Evolutionary conservation across 1,140 invertebrate genomes (phyloP), one percentile per base, ranked within the genome.

Genomic region (Maniola jurtina): DNA sequence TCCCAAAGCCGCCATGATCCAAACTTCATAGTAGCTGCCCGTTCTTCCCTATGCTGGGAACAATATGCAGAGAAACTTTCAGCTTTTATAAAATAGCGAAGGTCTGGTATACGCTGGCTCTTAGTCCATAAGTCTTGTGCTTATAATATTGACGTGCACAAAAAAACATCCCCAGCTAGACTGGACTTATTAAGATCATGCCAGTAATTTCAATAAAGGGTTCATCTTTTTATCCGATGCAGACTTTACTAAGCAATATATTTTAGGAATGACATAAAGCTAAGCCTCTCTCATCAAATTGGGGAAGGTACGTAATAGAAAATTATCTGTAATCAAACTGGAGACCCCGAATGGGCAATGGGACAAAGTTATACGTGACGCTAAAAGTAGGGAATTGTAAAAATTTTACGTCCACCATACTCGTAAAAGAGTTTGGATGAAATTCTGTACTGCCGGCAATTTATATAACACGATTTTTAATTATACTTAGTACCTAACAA

Each of bases 371-470:
- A 75, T 77, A 66, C 65, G 56, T 33, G 58, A 61, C 69, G 68
- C 65, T 40, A 64, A 56, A 50, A 55, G 54, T 63, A 56, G 25
- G 66, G 71, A 70, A 71, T 54, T 64, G 68, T 82, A 77, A 79
- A 82, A 83, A 71, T 68, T 79, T 80, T 80, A 80, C 66, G 68
- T 70, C 66, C 7, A 2, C 72, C 55, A 73, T 83, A 83, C 25
- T 4, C 25, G 25, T 25, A 83, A 82, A 71, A 36, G 48, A 55
- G 25, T 70, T 57, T 56, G 35, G 33, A 54, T 55, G 16, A 54
- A 66, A 35, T 42, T 42, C 50, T 45, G n/a, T 59, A 47, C n/a
- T 36, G 38, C 55, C 38, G 47, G 38, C 36, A 61, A 15, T 34
- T 16, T 15, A 50, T 10, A 25, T 25, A 25, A 25, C 25, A 25